Evolutionary conservation across 2,797 vertebrate species (phyloP), one percentile per base, ranked within the genome.

Genomic region (Lepus townsendii): DNA sequence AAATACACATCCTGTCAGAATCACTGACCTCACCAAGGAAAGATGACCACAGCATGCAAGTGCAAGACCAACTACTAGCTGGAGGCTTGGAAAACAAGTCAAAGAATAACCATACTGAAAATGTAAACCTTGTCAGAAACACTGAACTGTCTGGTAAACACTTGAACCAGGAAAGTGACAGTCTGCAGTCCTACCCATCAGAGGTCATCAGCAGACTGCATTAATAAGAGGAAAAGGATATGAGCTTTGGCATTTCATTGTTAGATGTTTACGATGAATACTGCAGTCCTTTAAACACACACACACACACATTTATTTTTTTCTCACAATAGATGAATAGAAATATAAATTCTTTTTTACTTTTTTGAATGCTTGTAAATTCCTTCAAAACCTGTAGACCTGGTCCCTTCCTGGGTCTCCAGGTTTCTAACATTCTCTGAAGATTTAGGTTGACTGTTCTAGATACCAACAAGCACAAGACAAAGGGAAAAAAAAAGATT

Each of bases 1-100:
- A 96, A 93, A 84, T 95, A 95, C 13, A 84, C 42, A 95, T 91
- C 66, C 24, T 96, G 89, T 95, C 93, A 95, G 63, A 94, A 95
- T 89, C 80, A 95, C 84, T 95, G 90, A 95, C 90, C 72, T 94
- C 62, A 91, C 72, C 22, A 80, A 91, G 83, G 80, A 92, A 95
- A 83, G 52, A 96, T 84, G 71, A 71, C 35, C 42, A n/a, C 50
- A 87, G 84, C 68, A 91, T 68, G 24, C 52, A 89, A 95, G 78
- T 92, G 20, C 65, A 96, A 95, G 76, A 90, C 73, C 50, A 96
- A 95, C 30, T 89, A 88, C 79, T 94, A 91, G 35, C 93, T 97
- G 26, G 62, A 96, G 89, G 83, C 63, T 91, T 94, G 14, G 57
- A 92, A 93, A 96, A 94, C 35, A 96, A 91, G 57, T 91, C 50